Conservation (phyloP, 2,888 invertebrate genomes). For the Cheilosia impressa region DNA sequence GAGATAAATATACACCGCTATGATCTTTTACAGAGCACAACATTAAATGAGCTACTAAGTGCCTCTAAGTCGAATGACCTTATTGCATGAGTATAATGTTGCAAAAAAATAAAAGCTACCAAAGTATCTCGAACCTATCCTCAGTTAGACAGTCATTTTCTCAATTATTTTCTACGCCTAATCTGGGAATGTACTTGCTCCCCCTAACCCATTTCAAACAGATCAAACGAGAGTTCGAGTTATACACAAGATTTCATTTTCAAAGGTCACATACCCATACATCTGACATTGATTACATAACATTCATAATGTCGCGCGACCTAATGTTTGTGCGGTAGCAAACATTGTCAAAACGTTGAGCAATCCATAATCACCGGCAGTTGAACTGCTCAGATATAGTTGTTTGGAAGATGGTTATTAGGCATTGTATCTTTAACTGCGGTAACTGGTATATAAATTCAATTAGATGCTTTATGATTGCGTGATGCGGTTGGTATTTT, state of each 20-base stretch:
- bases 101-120: neutral
- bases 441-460: constrained; percentile 33
- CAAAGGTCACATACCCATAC: constrained; percentile 10
- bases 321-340: constrained; percentile 16
- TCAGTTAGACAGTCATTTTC: neutral
- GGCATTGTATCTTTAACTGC: constrained; percentile 20
- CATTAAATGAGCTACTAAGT: neutral
- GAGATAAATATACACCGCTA: neutral
- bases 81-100: neutral
- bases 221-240: neutral
- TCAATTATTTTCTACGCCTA: neutral
- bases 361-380: neutral
- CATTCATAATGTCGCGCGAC: constrained; percentile 3
- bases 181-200: neutral
- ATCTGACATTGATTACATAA: constrained; percentile 26
- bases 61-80: neutral
- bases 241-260: constrained; percentile 2
- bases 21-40: neutral
- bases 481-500: constrained; percentile 15
- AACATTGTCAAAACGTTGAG: constrained; percentile 18
- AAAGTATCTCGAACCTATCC: neutral
- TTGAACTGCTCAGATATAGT: neutral
- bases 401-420: constrained; percentile 20
- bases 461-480: constrained; percentile 38
- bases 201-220: constrained; percentile 17